Evolutionary conservation across 2,113 vertebrate genomes (phyloP), one percentile per base, ranked within the genome.

Genomic region (Erythrocebus patas): DNA sequence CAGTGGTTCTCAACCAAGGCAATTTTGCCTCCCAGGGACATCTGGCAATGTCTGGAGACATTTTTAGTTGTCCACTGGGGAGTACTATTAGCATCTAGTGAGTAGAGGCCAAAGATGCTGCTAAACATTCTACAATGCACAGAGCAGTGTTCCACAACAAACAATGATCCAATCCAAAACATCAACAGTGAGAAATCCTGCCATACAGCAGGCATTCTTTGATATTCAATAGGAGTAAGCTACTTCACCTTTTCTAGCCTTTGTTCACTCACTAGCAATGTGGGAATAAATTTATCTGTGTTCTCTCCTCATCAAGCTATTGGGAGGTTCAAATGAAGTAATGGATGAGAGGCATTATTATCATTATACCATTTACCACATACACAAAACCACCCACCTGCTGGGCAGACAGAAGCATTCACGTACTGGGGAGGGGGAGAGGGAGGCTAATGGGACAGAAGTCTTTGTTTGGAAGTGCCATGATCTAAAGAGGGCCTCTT

Each of bases 391-490:
- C 30, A 88, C 16, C 57, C n/a, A 80, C n/a, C 76, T 90, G 68
- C 64, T 85, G 57, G 59, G 38, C 91, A 68, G 68, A 48, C 8
- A 79, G 35, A 30, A 83, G 18, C 18, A 76, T 22, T 82, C 38
- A 81, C 23, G 32, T 6, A 13, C 23, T 61, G 32, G 43, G 73
- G n/a, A 72, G 55, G 73, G 32, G 55, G 22, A 30, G 57, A 22
- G 1, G 6, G 22, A 25, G 13, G 68, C 16, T 32, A 75, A 13
- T 2, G 16, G 22, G 18, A 11, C 52, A 4, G 43, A 59, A 83
- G 66, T 91, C 86, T 91, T 81, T 91, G 64, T 95, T 85, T 45
- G 64, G 59, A 59, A 91, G 96, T 59, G 55, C 25, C 43, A 82
- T 25, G 45, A 78, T 73, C 75, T 9, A 45, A 82, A 89, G 64